phyloP scores from a whole-genome alignment of 2,113 vertebrate genomes.

The Cepphus grylle region DNA sequence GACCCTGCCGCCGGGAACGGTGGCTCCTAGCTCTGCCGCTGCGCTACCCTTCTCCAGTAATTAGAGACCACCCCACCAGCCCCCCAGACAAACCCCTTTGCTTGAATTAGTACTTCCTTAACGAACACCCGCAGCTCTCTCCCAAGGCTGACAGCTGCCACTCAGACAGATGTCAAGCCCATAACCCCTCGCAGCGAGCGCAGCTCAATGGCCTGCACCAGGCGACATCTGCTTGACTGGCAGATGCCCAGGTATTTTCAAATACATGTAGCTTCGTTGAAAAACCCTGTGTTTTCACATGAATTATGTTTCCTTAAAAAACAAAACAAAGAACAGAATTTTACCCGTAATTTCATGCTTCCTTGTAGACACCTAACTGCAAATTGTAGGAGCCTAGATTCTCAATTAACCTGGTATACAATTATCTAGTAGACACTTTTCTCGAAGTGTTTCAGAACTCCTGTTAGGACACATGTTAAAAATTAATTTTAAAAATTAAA shows the following conservation, averaged over 20 bases:
- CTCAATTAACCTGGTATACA: background rate
- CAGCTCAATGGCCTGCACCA: background rate
- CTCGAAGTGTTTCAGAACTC: background rate
- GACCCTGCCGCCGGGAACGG: no score
- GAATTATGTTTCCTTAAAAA: background rate
- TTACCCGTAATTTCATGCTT: background rate
- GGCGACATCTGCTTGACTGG: conserved; percentile 54
- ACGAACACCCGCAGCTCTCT: background rate
- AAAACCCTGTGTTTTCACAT: background rate
- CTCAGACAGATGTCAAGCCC: conserved; percentile 42
- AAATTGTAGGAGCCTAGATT: background rate
- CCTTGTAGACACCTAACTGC: no score
- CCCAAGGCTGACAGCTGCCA: conserved; percentile 32
- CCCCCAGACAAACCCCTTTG: background rate
- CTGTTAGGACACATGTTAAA: background rate
- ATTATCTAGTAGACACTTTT: background rate
- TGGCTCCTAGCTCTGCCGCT: background rate
- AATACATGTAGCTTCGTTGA: background rate
- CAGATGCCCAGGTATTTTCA: background rate
- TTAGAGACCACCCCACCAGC: background rate
- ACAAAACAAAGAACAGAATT: background rate
- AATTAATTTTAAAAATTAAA: background rate
- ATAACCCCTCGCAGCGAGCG: background rate
- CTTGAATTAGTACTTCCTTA: background rate
- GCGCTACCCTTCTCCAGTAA: background rate